phyloP scores from a whole-genome alignment of 2,113 vertebrate species.

The Pipra filicauda region DNA sequence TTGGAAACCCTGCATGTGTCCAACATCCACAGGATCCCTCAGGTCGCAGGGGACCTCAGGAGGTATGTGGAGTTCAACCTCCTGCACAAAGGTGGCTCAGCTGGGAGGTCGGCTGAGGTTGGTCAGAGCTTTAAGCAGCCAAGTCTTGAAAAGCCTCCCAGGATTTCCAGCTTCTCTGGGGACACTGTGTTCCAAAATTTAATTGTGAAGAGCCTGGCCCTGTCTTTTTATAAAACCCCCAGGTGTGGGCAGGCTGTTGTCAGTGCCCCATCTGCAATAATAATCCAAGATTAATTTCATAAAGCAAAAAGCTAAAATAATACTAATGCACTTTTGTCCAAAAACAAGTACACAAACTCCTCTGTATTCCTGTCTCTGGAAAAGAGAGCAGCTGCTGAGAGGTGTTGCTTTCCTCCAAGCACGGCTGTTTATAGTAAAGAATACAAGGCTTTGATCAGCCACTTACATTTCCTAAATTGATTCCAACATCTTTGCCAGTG shows the following conservation, averaged over 20 bases:
- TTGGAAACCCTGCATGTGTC: neutral
- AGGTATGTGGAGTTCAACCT: neutral
- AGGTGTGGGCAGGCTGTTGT: neutral
- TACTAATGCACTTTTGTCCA: neutral
- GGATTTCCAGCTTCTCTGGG: neutral
- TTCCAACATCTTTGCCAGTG: constrained; percentile 20
- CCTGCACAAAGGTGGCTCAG: neutral
- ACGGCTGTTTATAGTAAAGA: neutral
- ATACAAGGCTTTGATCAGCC: neutral
- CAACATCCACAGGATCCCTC: neutral
- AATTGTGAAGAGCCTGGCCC: neutral
- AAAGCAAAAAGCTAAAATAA: neutral
- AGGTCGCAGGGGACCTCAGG: neutral
- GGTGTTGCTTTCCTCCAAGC: neutral
- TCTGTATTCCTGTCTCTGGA: neutral
- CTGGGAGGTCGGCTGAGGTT: neutral
- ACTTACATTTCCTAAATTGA: neutral
- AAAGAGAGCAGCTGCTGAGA: neutral
- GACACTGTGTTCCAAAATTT: neutral
- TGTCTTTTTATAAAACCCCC: neutral
- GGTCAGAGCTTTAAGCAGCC: neutral
- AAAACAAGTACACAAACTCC: neutral
- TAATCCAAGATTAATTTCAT: neutral
- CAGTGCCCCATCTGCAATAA: neutral
- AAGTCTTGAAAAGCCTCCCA: neutral